Evolutionary conservation across 1,140 invertebrate genomes (phyloP).

Genomic region (Ephestia elutella): DNA sequence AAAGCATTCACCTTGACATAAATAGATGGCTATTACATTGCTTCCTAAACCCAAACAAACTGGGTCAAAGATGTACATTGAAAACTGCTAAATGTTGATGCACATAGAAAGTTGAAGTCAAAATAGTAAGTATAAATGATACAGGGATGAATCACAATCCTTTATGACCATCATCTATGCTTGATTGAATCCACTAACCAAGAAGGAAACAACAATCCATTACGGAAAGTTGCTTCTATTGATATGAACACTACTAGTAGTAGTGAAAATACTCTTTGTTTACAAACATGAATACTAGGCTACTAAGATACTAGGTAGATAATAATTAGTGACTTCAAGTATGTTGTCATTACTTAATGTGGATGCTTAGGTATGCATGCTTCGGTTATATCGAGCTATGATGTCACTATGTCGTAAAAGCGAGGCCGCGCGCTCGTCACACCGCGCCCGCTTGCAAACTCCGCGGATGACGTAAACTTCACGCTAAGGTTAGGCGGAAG

Average conservation of each 20-base stretch:
- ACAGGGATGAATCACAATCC: no score
- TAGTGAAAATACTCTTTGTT: conserved; percentile 8
- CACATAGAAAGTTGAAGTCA: no score
- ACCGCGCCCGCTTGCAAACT: conserved; percentile 50
- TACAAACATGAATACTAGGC: conserved; percentile 11
- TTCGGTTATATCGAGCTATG: conserved; percentile 62
- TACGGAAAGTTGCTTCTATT: background rate
- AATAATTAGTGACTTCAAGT: background rate
- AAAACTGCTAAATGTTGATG: no score
- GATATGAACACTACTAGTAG: background rate
- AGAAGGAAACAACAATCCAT: no score
- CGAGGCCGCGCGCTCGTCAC: conserved; percentile 64
- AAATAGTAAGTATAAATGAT: no score
- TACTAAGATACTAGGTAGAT: background rate
- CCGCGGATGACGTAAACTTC: conserved; percentile 67
- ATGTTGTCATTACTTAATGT: conserved; percentile 9
- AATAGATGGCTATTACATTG: conserved; percentile 15
- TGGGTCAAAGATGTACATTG: background rate
- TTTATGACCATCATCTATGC: background rate
- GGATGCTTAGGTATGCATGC: conserved; percentile 26
- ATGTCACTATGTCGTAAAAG: conserved; percentile 70
- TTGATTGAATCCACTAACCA: no score
- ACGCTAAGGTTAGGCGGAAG: conserved; percentile 65
- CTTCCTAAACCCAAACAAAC: conserved; percentile 5
- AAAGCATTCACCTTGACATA: conserved; percentile 29